phyloP scores from a whole-genome alignment of 2,797 vertebrate species.

The Decapterus maruadsi region DNA sequence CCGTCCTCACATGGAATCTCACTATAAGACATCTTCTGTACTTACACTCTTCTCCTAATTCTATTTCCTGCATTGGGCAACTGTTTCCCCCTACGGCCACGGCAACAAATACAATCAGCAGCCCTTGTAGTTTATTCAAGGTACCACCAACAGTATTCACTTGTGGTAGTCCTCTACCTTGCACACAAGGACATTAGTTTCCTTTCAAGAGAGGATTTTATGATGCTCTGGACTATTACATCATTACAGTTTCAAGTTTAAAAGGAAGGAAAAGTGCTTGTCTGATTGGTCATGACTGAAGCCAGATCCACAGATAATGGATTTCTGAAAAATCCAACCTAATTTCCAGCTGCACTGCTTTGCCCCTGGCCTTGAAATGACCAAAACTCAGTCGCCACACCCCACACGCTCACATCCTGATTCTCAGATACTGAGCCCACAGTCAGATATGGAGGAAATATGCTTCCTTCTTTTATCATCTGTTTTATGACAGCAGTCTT shows the following conservation, averaged over 20 bases:
- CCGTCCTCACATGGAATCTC: neutral
- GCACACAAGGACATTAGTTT: constrained; percentile 63
- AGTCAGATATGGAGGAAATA: constrained; percentile 49
- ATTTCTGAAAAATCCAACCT: constrained; percentile 72
- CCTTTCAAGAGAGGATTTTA: constrained; percentile 57
- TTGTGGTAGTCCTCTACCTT: constrained; percentile 52
- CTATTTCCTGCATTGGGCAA: constrained; percentile 64
- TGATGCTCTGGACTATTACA: constrained; percentile 60
- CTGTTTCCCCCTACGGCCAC: constrained; percentile 60
- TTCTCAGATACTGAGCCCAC: constrained; percentile 42
- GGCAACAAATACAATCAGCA: constrained; percentile 69
- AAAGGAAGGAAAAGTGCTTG: constrained; percentile 67
- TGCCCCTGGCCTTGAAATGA: constrained; percentile 60
- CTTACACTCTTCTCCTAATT: constrained; percentile 57
- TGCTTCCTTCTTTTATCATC: constrained; percentile 51
- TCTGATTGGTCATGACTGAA: constrained; percentile 68
- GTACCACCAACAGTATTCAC: constrained; percentile 63
- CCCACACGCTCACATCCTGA: constrained; percentile 46
- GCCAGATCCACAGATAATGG: constrained; percentile 68
- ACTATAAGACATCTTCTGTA: neutral
- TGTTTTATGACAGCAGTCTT: constrained; percentile 61
- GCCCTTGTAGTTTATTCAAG: constrained; percentile 70
- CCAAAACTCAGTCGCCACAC: constrained; percentile 52
- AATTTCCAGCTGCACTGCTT: constrained; percentile 61
- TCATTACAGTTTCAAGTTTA: constrained; percentile 59